Evolutionary conservation across 2,888 invertebrate genomes (phyloP).

Genomic region (Mythimna vitellina): DNA sequence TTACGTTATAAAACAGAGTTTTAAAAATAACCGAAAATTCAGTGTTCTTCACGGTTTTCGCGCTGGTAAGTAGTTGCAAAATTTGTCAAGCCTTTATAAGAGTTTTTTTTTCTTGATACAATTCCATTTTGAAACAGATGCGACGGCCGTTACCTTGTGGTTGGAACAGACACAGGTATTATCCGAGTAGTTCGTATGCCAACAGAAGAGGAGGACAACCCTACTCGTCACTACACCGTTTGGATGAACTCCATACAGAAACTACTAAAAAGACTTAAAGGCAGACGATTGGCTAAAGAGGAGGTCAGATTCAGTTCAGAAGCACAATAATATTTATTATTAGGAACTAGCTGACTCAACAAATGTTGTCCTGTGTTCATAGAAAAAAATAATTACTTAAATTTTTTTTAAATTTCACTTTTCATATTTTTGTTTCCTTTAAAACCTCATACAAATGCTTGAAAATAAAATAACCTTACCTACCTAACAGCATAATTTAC

Average conservation of each 20-base stretch:
- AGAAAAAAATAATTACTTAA: no score
- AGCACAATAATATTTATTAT: neutral
- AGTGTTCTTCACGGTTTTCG: no score
- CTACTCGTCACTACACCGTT: conserved; percentile 71
- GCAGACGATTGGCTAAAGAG: conserved; percentile 85
- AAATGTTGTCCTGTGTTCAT: neutral
- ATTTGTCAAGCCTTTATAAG: neutral
- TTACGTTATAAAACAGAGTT: no score
- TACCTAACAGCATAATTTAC: neutral
- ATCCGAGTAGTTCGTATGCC: conserved; percentile 85
- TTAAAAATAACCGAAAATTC: no score
- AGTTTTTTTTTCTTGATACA: neutral
- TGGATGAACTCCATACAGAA: conserved; percentile 79
- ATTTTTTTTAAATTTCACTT: no score
- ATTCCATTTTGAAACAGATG: conserved; percentile 71
- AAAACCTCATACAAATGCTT: neutral
- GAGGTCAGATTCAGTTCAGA: conserved; percentile 71
- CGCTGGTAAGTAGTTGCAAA: no score
- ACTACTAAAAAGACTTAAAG: conserved; percentile 82
- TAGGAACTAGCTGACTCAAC: neutral
- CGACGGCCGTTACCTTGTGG: conserved; percentile 77
- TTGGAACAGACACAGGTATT: conserved; percentile 85
- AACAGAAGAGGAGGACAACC: conserved; percentile 79
- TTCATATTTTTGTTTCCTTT: no score
- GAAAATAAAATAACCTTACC: neutral